phyloP scores from a whole-genome alignment of 2,113 vertebrate genomes.

The Melanotaenia duboulayi region DNA sequence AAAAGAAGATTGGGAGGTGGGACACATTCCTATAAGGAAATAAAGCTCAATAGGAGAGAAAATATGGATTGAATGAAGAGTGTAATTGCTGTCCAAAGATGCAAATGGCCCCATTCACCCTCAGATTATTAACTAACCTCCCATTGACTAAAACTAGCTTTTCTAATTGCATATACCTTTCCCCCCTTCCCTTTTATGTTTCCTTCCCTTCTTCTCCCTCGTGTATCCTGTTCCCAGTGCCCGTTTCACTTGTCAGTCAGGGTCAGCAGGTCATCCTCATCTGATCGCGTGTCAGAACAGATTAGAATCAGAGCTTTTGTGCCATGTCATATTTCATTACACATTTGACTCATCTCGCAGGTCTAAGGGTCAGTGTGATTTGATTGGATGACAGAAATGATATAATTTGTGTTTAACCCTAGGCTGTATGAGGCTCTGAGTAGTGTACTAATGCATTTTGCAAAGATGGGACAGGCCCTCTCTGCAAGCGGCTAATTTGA shows the following conservation, averaged over 20 bases:
- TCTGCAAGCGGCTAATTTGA: conserved; percentile 75
- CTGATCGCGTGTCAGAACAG: conserved; percentile 86
- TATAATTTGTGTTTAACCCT: conserved; percentile 84
- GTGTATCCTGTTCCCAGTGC: conserved; percentile 77
- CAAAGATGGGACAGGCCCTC: conserved; percentile 82
- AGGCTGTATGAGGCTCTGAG: conserved; percentile 76
- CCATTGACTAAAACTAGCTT: conserved; percentile 53
- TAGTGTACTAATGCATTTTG: conserved; percentile 67
- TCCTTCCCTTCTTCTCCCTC: conserved; percentile 46
- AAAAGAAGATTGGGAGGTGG: background rate
- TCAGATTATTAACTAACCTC: conserved; percentile 61
- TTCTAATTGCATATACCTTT: conserved; percentile 52
- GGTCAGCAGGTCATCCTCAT: conserved; percentile 83
- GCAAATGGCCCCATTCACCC: conserved; percentile 46
- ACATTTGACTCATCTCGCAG: conserved; percentile 84
- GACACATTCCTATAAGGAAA: conserved; percentile 27
- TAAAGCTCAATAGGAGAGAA: background rate
- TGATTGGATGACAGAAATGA: conserved; percentile 88
- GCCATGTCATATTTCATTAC: conserved; percentile 88
- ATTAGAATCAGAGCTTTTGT: conserved; percentile 86
- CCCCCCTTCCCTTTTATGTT: conserved; percentile 54
- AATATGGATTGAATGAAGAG: conserved; percentile 23
- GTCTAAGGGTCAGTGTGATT: conserved; percentile 84
- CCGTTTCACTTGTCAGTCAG: conserved; percentile 83
- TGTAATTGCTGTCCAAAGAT: conserved; percentile 44